These are phyloP conservation scores for Phaedon cochleariae DNA, from an alignment of 2,888 invertebrate species.

Conservation along the genomic window DNA sequence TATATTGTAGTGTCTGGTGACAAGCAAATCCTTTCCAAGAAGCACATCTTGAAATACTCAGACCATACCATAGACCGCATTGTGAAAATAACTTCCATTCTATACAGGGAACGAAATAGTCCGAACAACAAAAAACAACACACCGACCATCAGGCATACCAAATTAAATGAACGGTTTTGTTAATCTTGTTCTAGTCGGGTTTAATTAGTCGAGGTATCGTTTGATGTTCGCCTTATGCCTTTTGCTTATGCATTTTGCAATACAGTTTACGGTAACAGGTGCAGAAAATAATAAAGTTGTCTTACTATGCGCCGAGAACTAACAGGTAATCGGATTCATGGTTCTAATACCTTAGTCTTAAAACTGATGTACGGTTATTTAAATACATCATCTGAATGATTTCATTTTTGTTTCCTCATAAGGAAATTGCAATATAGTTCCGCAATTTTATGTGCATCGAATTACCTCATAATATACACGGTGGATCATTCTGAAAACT, in stretches of 20 bases:
- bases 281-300: neutral
- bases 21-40: conserved; percentile 13
- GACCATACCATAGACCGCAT: conserved; percentile 37
- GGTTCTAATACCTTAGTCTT: neutral
- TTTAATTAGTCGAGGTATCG: conserved; percentile 33
- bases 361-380: neutral
- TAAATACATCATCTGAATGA: neutral
- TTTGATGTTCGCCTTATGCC: conserved; percentile 33
- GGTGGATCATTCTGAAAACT: too few relatives aligned
- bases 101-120: conserved; percentile 24
- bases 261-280: neutral
- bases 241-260: conserved; percentile 2
- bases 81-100: conserved; percentile 42
- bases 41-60: conserved; percentile 28
- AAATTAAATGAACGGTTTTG: conserved; percentile 36
- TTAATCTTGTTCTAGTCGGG: conserved; percentile 31
- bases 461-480: too few relatives aligned
- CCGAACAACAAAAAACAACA: conserved; percentile 18
- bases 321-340: neutral
- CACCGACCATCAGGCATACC: conserved; percentile 31
- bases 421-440: neutral
- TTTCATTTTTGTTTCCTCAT: neutral
- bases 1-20: neutral
- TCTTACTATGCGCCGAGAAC: neutral
- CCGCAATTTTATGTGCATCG: too few relatives aligned